Conservation (phyloP, 64 coral and sea anemone species). For the Montipora cactus region DNA sequence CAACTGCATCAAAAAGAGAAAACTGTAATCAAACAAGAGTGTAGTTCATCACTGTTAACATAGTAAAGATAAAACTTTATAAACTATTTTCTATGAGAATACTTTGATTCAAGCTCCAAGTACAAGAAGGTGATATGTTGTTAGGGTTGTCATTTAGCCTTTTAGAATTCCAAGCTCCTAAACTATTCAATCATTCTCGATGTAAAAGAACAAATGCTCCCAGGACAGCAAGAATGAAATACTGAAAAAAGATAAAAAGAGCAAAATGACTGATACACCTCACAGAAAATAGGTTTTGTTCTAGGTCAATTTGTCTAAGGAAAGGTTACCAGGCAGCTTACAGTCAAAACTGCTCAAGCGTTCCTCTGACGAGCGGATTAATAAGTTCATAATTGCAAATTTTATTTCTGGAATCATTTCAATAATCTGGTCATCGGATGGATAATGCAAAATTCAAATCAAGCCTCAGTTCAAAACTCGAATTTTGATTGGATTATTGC, state of each 20-base stretch:
- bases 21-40: background rate
- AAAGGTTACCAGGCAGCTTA: too few relatives aligned
- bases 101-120: background rate
- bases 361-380: too few relatives aligned
- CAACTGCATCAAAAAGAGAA: background rate
- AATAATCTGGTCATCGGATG: too few relatives aligned
- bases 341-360: too few relatives aligned
- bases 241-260: constrained; percentile 77
- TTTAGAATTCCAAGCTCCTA: background rate
- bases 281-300: background rate
- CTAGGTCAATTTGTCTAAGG: too few relatives aligned
- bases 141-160: background rate
- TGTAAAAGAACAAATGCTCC: constrained; percentile 95
- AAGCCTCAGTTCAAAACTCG: too few relatives aligned
- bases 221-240: constrained; percentile 77
- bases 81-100: background rate
- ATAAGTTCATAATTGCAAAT: too few relatives aligned
- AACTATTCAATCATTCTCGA: constrained; percentile 66
- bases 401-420: too few relatives aligned
- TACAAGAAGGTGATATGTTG: background rate
- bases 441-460: too few relatives aligned
- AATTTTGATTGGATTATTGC: too few relatives aligned
- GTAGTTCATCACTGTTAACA: background rate
- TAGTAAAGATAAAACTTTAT: background rate
- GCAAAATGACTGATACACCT: background rate